A percentile compares a stretch with the other conserved stretches of the same genome.
Conservation (phyloP, 2,888 invertebrate species). For the Torymus aiolomorphi region DNA sequence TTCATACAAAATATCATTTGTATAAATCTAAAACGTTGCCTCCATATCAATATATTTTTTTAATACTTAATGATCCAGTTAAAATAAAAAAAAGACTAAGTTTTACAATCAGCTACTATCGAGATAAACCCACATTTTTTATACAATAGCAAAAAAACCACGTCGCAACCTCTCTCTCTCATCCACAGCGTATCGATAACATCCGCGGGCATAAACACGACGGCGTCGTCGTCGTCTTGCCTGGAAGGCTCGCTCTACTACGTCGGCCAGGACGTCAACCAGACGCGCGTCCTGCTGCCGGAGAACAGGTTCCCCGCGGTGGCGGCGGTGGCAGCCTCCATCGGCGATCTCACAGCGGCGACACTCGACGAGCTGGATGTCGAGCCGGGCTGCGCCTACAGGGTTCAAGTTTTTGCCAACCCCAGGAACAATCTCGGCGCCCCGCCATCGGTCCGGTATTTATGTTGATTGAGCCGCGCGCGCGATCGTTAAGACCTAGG, state of each 20-base stretch:
- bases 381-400: constrained; percentile 67
- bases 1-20: no score
- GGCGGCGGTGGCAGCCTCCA: constrained; percentile 1
- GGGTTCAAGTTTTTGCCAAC: constrained; percentile 68
- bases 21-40: no score
- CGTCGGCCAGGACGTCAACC: constrained; percentile 59
- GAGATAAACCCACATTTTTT: no score
- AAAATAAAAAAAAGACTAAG: no score
- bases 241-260: constrained; percentile 65
- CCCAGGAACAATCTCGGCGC: constrained; percentile 60
- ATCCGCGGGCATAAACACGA: neutral
- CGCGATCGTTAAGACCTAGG: neutral
- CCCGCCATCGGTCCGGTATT: constrained; percentile 45
- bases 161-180: no score
- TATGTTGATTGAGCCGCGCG: constrained; percentile 13
- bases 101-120: no score
- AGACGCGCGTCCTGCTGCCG: constrained; percentile 64
- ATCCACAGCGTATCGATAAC: no score
- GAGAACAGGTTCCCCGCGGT: constrained; percentile 58
- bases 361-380: constrained; percentile 64
- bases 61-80: no score
- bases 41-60: no score
- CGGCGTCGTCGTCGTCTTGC: constrained; percentile 56
- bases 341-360: neutral
- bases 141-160: no score